Conservation (phyloP, 2,113 vertebrate species). For the Ophiodon elongatus region DNA sequence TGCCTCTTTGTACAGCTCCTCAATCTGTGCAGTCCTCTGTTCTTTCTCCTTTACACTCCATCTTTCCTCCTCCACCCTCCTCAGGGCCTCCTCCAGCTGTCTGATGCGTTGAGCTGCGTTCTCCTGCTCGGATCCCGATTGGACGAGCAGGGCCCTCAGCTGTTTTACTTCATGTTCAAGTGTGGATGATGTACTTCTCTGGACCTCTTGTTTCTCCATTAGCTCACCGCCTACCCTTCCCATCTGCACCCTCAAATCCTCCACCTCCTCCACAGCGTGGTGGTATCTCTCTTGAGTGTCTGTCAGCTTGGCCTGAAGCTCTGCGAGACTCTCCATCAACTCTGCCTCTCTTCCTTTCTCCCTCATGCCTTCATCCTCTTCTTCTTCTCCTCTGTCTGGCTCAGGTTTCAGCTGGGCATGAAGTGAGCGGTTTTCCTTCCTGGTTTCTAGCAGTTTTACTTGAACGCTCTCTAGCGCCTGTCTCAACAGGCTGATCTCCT, state of each 20-base stretch:
- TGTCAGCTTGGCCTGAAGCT: constrained; percentile 87
- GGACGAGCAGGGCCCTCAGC: constrained; percentile 86
- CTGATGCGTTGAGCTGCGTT: constrained; percentile 83
- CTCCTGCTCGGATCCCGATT: constrained; percentile 81
- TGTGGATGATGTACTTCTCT: constrained; percentile 56
- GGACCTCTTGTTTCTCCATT: constrained; percentile 71
- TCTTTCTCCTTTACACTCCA: constrained; percentile 40
- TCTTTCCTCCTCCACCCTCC: constrained; percentile 80
- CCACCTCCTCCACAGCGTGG: constrained; percentile 86
- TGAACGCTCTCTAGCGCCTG: constrained; percentile 87
- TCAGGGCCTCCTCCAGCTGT: constrained; percentile 86
- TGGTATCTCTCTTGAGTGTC: constrained; percentile 88
- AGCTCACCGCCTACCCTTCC: constrained; percentile 68
- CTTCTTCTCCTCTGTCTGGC: constrained; percentile 41
- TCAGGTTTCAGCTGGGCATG: constrained; percentile 84
- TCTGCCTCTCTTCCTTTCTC: constrained; percentile 75
- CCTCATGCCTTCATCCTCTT: constrained; percentile 45
- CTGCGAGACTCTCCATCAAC: constrained; percentile 87
- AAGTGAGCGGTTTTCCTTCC: constrained; percentile 83
- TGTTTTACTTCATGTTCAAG: constrained; percentile 84
- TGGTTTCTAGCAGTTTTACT: constrained; percentile 85
- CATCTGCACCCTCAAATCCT: constrained; percentile 82
- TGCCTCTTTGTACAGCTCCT: constrained; percentile 90
- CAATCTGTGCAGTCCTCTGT: constrained; percentile 79
- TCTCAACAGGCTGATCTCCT: constrained; percentile 84